Evolutionary conservation across 2,113 vertebrate genomes (phyloP).

Genomic region (Leiothrix lutea): DNA sequence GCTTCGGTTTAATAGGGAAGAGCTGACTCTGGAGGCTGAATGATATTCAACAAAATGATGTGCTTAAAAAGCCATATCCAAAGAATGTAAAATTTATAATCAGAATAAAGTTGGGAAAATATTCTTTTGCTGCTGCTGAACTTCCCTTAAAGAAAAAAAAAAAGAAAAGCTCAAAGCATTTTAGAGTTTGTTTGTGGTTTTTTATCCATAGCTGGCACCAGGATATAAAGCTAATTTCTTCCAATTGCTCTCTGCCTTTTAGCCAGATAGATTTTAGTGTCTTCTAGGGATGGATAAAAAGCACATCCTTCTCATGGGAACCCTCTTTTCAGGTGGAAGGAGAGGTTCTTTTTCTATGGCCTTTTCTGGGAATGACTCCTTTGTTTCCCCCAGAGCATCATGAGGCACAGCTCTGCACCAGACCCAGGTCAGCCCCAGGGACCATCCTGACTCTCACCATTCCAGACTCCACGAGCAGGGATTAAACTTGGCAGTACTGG

Average conservation of each 20-base stretch:
- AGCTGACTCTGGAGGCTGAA: neutral
- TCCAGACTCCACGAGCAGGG: neutral
- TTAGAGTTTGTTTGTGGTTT: neutral
- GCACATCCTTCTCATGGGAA: neutral
- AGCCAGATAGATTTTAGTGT: neutral
- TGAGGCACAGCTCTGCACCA: neutral
- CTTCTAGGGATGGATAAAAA: constrained; percentile 17
- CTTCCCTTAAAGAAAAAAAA: neutral
- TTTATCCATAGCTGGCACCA: neutral
- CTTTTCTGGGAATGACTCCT: neutral
- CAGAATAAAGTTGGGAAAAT: neutral
- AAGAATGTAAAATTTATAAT: neutral
- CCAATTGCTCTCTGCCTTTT: neutral
- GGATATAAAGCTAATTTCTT: constrained; percentile 40
- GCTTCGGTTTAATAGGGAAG: neutral
- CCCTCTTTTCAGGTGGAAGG: neutral
- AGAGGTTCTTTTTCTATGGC: neutral
- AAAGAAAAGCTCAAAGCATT: neutral
- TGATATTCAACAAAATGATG: neutral
- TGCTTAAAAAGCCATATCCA: neutral
- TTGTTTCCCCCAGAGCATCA: neutral
- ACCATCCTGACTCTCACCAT: neutral
- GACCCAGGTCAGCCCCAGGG: neutral
- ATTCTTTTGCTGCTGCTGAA: neutral
- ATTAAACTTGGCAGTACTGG: neutral